Evolutionary conservation across 2,113 vertebrate genomes (phyloP), one percentile per base, ranked within the genome.

Genomic region (Oostethus manadensis): DNA sequence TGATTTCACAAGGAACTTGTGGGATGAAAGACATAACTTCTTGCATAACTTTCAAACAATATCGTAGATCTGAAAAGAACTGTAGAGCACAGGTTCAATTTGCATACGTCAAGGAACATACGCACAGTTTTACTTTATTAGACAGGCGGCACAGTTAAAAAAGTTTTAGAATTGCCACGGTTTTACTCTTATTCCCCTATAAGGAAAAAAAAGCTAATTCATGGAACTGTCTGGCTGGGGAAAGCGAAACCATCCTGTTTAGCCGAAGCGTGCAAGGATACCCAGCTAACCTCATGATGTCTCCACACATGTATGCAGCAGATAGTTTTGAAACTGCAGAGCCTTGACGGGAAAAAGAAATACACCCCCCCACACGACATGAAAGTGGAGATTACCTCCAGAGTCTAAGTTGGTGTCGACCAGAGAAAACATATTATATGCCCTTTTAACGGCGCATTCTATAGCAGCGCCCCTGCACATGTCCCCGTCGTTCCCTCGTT

Each of bases 401-500:
- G 48, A 68, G 54, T 71, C 50, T 61, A 71, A 75, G 53, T 56
- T 68, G 70, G 57, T 62, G 63, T 74, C 71, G 61, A 78, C 76
- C 51, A 83, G 58, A 66, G 68, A 74, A 83, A 84, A 74, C 80
- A 66, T 75, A 73, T 62, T 49, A 14, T 66, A 61, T 73, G n/a
- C 62, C 69, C 70, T 64, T 42, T 77, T 68, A 68, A 56, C 72
- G 59, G 71, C 60, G 60, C 57, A 40, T 84, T 76, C 65, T 74
- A 56, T 74, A 80, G 85, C 79, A 74, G 66, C 56, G 59, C 75
- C 68, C 64, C 79, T 66, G 68, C 76, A 77, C 85, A 64, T 66
- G 56, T 81, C 69, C 62, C 58, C 6, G 62, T 71, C 68, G 5
- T 68, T 84, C 83, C 78, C 71, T 77, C 80, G 78, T 87, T 84